Percentiles rank a stretch among this genome's conserved stretches.
phyloP scores from a whole-genome alignment of 1,140 invertebrate genomes.

The Sinella curviseta region DNA sequence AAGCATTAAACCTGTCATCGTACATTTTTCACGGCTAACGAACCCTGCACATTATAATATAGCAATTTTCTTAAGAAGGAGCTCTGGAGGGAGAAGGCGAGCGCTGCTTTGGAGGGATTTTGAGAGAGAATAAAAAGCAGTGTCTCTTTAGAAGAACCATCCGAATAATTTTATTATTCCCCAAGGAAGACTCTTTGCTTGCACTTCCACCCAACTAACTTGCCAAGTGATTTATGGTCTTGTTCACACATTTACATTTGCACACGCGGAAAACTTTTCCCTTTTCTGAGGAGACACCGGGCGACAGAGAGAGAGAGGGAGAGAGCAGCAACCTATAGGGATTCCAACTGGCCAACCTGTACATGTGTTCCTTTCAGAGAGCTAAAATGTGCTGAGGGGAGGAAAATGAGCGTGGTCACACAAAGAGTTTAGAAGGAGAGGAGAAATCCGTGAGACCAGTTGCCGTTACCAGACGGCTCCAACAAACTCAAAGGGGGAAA shows the following conservation, averaged over 20 bases:
- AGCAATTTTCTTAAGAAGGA: background rate
- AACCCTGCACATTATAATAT: background rate
- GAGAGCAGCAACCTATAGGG: background rate
- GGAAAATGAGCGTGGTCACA: too few species aligned
- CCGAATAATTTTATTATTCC: background rate
- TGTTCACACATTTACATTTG: background rate
- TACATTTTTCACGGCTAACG: background rate
- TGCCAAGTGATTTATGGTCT: conserved; percentile 14
- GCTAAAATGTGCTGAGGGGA: too few species aligned
- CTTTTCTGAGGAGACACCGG: background rate
- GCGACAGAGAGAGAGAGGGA: background rate
- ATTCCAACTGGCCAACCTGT: background rate
- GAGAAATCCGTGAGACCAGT: too few species aligned
- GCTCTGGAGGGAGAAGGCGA: background rate
- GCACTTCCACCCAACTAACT: background rate
- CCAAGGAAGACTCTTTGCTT: background rate
- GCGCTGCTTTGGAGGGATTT: background rate
- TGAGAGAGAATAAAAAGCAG: background rate
- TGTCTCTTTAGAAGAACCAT: background rate
- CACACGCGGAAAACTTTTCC: background rate
- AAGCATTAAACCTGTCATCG: conserved; percentile 18
- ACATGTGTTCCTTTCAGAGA: background rate
- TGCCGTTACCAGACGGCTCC: too few species aligned
- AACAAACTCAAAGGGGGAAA: too few species aligned
- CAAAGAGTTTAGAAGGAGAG: too few species aligned